Evolutionary conservation across 2,113 vertebrate species (phyloP).

Genomic region (Salvelinus namaycush): DNA sequence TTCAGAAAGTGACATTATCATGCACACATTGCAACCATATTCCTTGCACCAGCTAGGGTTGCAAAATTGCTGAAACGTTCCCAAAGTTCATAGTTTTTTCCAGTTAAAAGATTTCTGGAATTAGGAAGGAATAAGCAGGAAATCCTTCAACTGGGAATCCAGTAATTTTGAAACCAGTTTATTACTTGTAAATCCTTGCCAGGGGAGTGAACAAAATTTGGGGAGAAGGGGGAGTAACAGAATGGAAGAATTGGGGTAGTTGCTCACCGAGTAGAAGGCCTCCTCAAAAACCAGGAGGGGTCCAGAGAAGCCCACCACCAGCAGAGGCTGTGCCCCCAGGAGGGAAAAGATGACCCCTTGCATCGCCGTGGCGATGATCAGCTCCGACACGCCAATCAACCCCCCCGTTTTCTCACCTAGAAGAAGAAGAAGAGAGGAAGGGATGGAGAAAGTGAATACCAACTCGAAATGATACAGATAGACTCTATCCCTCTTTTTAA

Average conservation of each 20-base stretch:
- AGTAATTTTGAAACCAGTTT: too few relatives aligned
- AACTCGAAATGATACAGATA: background rate
- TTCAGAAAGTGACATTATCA: background rate
- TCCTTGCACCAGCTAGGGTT: too few relatives aligned
- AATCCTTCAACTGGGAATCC: too few relatives aligned
- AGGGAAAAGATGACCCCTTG: constrained; percentile 91
- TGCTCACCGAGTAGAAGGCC: constrained; percentile 87
- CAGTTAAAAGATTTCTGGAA: too few relatives aligned
- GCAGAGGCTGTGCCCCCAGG: constrained; percentile 90
- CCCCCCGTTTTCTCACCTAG: constrained; percentile 92
- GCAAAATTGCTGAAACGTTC: too few relatives aligned
- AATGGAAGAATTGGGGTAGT: background rate
- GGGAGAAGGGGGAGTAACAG: too few relatives aligned
- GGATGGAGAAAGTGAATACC: background rate
- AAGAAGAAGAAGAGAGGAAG: background rate
- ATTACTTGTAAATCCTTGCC: too few relatives aligned
- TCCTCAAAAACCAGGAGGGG: constrained; percentile 95
- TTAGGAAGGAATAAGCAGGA: too few relatives aligned
- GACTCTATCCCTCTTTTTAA: too few relatives aligned
- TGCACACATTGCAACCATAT: too few relatives aligned
- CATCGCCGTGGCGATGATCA: constrained; percentile 89
- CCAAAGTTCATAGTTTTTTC: too few relatives aligned
- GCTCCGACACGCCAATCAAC: constrained; percentile 95
- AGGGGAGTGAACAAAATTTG: too few relatives aligned
- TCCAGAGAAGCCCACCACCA: constrained; percentile 92